These are phyloP conservation scores for Chlorospingus flavigularis DNA, from an alignment of 2,797 vertebrate genomes.

Conservation along the genomic window DNA sequence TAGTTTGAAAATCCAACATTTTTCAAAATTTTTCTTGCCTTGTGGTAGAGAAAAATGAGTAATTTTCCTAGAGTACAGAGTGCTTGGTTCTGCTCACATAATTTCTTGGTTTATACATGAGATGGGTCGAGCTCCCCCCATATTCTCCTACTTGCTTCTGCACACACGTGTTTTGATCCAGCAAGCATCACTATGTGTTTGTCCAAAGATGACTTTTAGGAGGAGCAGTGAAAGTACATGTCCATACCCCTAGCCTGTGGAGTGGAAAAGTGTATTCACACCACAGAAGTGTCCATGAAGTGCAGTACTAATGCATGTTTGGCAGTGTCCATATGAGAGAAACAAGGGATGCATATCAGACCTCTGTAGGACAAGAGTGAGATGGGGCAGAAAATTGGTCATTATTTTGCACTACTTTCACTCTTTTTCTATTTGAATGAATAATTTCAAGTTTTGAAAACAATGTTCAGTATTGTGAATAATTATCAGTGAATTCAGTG, in stretches of 20 bases:
- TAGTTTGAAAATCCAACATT: not conserved
- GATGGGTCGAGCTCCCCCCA: not conserved
- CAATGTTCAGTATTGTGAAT: not conserved
- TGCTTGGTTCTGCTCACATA: not conserved
- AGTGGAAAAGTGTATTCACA: not conserved
- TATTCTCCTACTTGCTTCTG: not conserved
- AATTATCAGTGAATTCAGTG: not conserved
- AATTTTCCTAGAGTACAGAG: not conserved
- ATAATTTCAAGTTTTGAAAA: not conserved
- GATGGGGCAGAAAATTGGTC: not conserved
- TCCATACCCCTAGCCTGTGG: not conserved
- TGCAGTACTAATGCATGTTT: not conserved
- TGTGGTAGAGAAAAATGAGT: not conserved
- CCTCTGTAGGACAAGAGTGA: not conserved
- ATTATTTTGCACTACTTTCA: not conserved
- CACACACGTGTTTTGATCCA: not conserved
- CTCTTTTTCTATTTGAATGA: not conserved
- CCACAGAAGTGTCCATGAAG: not conserved
- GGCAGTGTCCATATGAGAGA: not conserved
- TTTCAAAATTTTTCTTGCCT: not conserved
- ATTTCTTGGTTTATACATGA: not conserved
- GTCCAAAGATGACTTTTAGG: not conserved
- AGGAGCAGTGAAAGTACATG: not conserved
- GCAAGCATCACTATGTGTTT: not conserved
- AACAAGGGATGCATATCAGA: not conserved